Conservation (phyloP, 1,140 invertebrate species). For the Coptotermes formosanus region DNA sequence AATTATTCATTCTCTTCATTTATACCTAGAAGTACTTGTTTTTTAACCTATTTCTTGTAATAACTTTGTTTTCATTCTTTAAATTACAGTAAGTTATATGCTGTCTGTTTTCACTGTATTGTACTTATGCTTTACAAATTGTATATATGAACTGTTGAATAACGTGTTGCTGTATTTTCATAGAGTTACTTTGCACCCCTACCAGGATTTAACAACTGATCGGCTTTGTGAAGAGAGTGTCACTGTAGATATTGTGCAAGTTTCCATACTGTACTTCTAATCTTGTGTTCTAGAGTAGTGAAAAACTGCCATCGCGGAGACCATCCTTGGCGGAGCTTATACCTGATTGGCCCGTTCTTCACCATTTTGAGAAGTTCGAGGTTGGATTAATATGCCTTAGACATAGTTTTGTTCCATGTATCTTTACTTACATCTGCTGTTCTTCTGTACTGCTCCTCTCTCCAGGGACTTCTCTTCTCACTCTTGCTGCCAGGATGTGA, state of each 20-base stretch:
- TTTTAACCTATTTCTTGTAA: background rate
- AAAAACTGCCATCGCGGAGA: conserved; percentile 63
- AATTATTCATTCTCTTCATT: background rate
- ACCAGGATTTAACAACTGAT: background rate
- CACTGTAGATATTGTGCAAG: background rate
- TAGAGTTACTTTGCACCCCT: background rate
- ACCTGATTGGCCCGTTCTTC: conserved; percentile 92
- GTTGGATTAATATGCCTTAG: conserved; percentile 55
- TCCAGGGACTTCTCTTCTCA: conserved; percentile 25
- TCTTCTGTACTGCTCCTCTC: conserved; percentile 31
- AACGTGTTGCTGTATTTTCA: background rate
- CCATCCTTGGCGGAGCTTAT: conserved; percentile 91
- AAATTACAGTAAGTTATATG: background rate
- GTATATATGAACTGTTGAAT: background rate
- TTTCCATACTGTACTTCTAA: background rate
- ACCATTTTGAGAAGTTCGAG: conserved; percentile 78
- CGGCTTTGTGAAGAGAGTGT: background rate
- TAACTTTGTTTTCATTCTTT: background rate
- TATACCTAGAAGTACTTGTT: background rate
- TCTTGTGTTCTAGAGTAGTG: conserved; percentile 57
- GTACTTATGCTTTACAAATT: background rate
- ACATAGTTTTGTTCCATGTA: conserved; percentile 38
- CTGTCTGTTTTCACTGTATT: background rate
- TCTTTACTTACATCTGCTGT: conserved; percentile 34
- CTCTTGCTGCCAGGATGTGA: conserved; percentile 15